phyloP scores from a whole-genome alignment of 2,888 invertebrate species.

The Athalia cordata region DNA sequence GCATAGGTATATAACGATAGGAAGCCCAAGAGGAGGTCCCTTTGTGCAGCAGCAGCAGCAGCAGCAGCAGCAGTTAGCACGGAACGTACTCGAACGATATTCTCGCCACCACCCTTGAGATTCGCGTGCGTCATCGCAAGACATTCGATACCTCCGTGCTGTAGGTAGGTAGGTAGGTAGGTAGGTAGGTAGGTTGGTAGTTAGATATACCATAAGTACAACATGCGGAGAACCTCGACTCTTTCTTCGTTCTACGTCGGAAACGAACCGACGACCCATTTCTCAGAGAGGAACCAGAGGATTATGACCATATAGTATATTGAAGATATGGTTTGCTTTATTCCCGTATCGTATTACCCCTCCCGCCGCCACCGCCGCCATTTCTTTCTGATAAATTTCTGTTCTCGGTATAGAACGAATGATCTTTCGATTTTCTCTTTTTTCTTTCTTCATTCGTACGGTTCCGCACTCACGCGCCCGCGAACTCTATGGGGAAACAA shows the following conservation, averaged over 20 bases:
- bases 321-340: not conserved
- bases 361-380: not conserved
- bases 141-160: slow-evolving; percentile 26
- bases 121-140: slow-evolving; percentile 28
- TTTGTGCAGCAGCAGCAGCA: not conserved
- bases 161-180: not conserved
- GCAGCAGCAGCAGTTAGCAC: not conserved
- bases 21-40: not conserved
- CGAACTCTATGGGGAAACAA: slow-evolving; percentile 64
- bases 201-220: not conserved
- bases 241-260: not conserved
- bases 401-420: not conserved
- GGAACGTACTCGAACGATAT: not conserved
- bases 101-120: slow-evolving; percentile 4
- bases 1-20: too few species aligned
- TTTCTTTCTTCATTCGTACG: not conserved
- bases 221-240: not conserved
- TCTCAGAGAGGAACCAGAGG: slow-evolving; percentile 8
- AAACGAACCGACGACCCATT: slow-evolving; percentile 18
- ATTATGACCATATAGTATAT: slow-evolving; percentile 10
- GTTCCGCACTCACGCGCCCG: not conserved
- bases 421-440: not conserved
- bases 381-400: not conserved
- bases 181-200: not conserved
- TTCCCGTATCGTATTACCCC: slow-evolving; percentile 9